These are phyloP conservation scores for Falco biarmicus DNA, from an alignment of 2,797 vertebrate species.

Conservation along the genomic window DNA sequence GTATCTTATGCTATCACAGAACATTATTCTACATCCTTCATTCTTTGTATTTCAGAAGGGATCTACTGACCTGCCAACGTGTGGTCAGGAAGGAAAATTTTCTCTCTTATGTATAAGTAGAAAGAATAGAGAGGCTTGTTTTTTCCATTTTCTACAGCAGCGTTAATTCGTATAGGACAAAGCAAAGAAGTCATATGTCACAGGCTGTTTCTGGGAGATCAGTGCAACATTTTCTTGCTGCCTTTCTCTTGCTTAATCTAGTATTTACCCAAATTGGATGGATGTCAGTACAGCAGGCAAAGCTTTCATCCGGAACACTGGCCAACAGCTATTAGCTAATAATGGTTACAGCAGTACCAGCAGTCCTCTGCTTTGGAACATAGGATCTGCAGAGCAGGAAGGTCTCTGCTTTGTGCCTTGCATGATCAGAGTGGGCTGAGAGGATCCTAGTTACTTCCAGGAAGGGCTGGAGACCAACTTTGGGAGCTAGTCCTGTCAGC, in stretches of 20 bases:
- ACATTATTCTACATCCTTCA: background rate
- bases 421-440: background rate
- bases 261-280: conserved; percentile 39
- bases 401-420: background rate
- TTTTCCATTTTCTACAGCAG: background rate
- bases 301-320: background rate
- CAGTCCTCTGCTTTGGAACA: background rate
- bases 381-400: background rate
- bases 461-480: background rate
- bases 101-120: background rate
- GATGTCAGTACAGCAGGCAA: conserved; percentile 21
- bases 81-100: conserved; percentile 3
- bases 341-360: background rate
- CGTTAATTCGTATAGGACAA: background rate
- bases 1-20: background rate
- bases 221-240: background rate
- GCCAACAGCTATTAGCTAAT: background rate
- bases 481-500: background rate
- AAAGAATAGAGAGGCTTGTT: background rate
- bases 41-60: conserved; percentile 3
- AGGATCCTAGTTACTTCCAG: background rate
- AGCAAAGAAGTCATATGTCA: conserved; percentile 33
- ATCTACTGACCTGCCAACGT: background rate
- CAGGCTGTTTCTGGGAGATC: background rate
- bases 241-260: conserved; percentile 27